A percentile compares a stretch with the other conserved stretches of the same genome.
Conservation (phyloP, 2,888 invertebrate species). For the Limnephilus lunatus region DNA sequence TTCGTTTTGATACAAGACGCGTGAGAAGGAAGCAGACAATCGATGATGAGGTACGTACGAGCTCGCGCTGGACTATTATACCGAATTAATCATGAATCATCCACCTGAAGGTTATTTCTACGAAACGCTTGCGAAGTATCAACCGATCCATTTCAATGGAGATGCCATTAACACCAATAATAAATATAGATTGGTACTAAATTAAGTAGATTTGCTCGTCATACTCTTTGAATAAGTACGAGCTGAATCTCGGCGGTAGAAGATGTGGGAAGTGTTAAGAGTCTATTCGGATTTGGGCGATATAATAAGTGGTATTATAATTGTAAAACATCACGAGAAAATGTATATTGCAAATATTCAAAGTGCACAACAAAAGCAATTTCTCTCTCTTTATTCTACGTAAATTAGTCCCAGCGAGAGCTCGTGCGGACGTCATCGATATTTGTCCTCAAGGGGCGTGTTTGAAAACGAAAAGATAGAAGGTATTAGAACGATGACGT, state of each 20-base stretch:
- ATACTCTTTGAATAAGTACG: not conserved
- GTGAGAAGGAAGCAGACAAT: too few species aligned
- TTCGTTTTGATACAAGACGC: too few species aligned
- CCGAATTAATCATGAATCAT: not conserved
- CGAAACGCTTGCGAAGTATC: not conserved
- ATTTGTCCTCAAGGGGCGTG: too few species aligned
- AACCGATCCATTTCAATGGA: not conserved
- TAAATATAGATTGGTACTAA: not conserved
- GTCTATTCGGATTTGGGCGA: too few species aligned
- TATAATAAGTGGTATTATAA: not conserved
- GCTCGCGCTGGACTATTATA: too few species aligned
- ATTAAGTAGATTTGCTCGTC: not conserved
- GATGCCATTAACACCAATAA: not conserved
- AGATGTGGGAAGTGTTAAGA: not conserved
- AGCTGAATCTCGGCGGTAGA: not conserved
- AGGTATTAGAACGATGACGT: too few species aligned
- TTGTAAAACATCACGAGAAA: not conserved
- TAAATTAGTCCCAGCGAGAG: too few species aligned
- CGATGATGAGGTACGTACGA: too few species aligned
- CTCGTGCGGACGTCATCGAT: too few species aligned
- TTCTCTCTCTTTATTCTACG: not conserved
- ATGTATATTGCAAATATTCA: not conserved
- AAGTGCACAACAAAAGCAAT: too few species aligned
- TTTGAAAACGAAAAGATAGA: too few species aligned
- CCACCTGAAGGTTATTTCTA: not conserved